Conservation (phyloP, 2,113 vertebrate genomes). For the Notechis scutatus region DNA sequence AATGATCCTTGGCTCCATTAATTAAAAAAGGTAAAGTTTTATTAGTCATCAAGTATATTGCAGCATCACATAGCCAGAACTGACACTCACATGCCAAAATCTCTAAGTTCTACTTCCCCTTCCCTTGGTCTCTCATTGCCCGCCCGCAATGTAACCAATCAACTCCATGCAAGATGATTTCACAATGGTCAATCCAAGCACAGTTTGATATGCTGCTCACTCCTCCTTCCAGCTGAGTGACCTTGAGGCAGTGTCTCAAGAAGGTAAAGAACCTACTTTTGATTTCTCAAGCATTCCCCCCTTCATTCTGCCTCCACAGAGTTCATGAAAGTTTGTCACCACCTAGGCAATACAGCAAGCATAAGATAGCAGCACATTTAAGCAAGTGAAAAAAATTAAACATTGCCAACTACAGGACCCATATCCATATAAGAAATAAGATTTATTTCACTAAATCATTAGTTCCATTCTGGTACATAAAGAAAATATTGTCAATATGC, state of each 20-base stretch:
- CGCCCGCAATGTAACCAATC: neutral
- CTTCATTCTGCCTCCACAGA: neutral
- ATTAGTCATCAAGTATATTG: neutral
- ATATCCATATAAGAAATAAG: neutral
- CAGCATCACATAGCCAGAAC: neutral
- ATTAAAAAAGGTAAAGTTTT: neutral
- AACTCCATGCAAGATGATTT: neutral
- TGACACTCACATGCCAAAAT: neutral
- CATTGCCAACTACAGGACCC: neutral
- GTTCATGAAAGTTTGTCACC: neutral
- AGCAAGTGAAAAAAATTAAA: neutral
- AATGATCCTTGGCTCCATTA: neutral
- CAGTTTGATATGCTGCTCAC: neutral
- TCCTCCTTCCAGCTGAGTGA: neutral
- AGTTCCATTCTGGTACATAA: neutral
- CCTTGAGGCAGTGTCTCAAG: neutral
- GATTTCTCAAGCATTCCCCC: neutral
- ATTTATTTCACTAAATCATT: neutral
- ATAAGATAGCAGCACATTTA: neutral
- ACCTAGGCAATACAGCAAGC: neutral
- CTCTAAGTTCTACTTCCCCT: neutral
- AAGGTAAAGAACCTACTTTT: neutral
- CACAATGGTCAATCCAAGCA: neutral
- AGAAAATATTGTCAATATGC: neutral
- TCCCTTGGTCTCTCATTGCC: neutral